Conservation (phyloP, 2,113 vertebrate species). For the Ibidorhyncha struthersii region DNA sequence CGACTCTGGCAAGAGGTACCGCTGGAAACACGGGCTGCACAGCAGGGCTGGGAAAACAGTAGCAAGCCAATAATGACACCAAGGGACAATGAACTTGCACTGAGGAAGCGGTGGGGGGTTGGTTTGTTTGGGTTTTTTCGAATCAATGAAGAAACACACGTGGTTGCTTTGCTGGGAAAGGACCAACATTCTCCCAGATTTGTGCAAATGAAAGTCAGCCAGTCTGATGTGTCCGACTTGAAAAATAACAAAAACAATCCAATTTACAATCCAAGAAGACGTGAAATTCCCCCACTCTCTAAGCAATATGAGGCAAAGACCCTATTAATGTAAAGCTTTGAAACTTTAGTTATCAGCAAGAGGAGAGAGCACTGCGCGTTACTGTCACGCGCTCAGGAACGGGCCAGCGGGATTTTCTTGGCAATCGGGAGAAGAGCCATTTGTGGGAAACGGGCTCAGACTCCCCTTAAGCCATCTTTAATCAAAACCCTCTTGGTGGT, state of each 20-base stretch:
- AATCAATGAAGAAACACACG: not conserved
- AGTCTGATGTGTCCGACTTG: not conserved
- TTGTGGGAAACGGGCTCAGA: not conserved
- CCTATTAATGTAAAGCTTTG: not conserved
- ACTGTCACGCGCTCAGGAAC: not conserved
- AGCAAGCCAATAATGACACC: not conserved
- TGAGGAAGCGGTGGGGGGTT: fast-evolving
- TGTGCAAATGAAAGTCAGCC: not conserved
- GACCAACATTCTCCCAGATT: not conserved
- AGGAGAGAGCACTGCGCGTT: not conserved
- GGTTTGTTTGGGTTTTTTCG: not conserved
- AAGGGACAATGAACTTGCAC: not conserved
- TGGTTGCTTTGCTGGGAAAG: not conserved
- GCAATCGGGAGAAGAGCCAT: not conserved
- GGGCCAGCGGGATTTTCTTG: not conserved
- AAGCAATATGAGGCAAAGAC: fast-evolving
- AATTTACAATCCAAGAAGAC: not conserved
- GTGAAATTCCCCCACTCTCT: not conserved
- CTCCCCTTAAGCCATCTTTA: not conserved
- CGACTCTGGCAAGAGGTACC: fast-evolving
- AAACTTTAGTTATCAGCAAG: not conserved
- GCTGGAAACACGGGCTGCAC: not conserved
- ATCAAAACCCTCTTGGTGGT: not conserved
- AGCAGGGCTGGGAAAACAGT: no score
- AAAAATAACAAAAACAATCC: not conserved